Conservation (phyloP, 2,113 vertebrate genomes). For the Urocolius indicus region DNA sequence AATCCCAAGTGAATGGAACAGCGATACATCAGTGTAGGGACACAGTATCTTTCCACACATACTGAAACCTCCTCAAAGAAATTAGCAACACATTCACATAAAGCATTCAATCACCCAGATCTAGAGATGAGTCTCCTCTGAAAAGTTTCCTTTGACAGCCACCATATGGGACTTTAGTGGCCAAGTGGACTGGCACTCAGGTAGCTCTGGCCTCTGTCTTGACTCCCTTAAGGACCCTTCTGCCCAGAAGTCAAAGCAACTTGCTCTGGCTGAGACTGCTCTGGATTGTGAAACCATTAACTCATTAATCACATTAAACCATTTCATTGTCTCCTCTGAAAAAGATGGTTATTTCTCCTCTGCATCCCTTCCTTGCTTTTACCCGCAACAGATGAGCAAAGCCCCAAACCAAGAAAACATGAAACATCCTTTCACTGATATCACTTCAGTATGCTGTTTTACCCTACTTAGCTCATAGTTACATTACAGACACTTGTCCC, state of each 20-base stretch:
- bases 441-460: neutral
- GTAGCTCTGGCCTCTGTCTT: neutral
- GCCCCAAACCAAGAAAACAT: neutral
- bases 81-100: neutral
- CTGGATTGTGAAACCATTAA: neutral
- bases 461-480: neutral
- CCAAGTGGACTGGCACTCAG: neutral
- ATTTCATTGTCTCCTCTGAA: neutral
- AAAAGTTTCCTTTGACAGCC: neutral
- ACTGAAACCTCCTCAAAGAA: neutral
- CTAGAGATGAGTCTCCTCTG: neutral
- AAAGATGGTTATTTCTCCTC: neutral
- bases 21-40: accelerated
- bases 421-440: neutral
- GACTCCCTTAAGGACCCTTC: neutral
- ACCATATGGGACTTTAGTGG: neutral
- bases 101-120: neutral
- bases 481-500: neutral
- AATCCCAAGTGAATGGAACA: neutral
- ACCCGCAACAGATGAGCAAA: neutral
- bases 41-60: neutral
- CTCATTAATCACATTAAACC: neutral
- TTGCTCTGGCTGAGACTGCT: neutral
- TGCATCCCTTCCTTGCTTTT: neutral
- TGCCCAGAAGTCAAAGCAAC: neutral